Percentiles rank a stretch among this genome's conserved stretches.
phyloP scores from a whole-genome alignment of 2,113 vertebrate species.

The Lophotis ruficrista region DNA sequence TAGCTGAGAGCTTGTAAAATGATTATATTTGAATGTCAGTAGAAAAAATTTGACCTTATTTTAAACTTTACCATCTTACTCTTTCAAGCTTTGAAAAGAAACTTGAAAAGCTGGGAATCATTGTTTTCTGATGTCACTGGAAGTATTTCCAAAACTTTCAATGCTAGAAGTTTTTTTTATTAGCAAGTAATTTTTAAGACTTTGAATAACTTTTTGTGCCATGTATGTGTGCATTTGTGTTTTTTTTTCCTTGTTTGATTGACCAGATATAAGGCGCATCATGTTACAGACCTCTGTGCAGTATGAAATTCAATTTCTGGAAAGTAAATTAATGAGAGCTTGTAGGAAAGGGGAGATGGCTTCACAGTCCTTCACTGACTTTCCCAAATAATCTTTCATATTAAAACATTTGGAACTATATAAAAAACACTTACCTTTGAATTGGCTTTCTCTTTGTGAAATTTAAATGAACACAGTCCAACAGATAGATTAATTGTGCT shows the following conservation, averaged over 20 bases:
- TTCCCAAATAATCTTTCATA: background rate
- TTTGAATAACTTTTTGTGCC: background rate
- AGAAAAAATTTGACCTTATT: background rate
- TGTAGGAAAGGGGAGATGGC: background rate
- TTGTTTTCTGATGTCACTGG: background rate
- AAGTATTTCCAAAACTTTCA: background rate
- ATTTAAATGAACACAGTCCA: background rate
- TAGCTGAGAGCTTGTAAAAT: background rate
- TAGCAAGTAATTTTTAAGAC: background rate
- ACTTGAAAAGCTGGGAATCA: background rate
- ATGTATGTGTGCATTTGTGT: background rate
- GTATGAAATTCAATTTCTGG: background rate
- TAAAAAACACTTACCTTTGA: background rate
- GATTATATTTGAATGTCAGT: background rate
- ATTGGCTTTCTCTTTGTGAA: background rate
- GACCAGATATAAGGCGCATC: background rate
- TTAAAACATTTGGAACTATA: background rate
- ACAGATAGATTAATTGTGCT: background rate
- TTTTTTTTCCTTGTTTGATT: background rate
- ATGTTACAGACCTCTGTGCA: background rate
- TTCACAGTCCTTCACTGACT: background rate
- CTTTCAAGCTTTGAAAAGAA: background rate
- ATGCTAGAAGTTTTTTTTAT: background rate
- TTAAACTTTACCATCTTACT: background rate
- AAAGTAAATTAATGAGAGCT: conserved; percentile 22